Conservation (phyloP, 2,888 invertebrate genomes). For the Gibbula magus region DNA sequence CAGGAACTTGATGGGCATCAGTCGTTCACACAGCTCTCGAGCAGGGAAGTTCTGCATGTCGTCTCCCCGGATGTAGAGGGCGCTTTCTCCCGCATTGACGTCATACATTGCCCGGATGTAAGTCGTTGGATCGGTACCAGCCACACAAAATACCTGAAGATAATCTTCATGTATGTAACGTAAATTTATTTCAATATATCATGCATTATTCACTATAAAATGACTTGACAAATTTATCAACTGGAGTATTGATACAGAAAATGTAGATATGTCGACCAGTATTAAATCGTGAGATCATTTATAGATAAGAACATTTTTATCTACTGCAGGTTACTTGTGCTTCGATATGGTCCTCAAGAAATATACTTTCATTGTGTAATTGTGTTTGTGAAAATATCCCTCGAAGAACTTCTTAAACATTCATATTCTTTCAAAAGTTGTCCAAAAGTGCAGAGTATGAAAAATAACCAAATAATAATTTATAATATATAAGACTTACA, state of each 20-base stretch:
- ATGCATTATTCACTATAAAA: neutral
- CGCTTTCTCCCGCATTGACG: slow-evolving; percentile 44
- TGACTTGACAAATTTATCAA: neutral
- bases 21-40: slow-evolving; percentile 58
- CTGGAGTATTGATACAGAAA: too few relatives aligned
- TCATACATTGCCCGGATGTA: slow-evolving; percentile 62
- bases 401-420: too few relatives aligned
- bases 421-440: neutral
- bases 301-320: too few relatives aligned
- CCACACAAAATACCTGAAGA: slow-evolving; percentile 65
- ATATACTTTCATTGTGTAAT: neutral
- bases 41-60: slow-evolving; percentile 71
- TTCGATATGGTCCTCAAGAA: too few relatives aligned
- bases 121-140: slow-evolving; percentile 64
- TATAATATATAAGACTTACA: too few relatives aligned
- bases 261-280: too few relatives aligned
- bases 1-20: slow-evolving; percentile 66
- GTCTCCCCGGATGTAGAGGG: slow-evolving; percentile 68
- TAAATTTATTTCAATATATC: too few relatives aligned
- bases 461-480: neutral
- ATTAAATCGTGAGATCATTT: too few relatives aligned
- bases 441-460: neutral
- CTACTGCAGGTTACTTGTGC: too few relatives aligned
- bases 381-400: too few relatives aligned
- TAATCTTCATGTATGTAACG: too few relatives aligned